Evolutionary conservation across 2,797 vertebrate species (phyloP).

Genomic region (Enteromius anoplus): DNA sequence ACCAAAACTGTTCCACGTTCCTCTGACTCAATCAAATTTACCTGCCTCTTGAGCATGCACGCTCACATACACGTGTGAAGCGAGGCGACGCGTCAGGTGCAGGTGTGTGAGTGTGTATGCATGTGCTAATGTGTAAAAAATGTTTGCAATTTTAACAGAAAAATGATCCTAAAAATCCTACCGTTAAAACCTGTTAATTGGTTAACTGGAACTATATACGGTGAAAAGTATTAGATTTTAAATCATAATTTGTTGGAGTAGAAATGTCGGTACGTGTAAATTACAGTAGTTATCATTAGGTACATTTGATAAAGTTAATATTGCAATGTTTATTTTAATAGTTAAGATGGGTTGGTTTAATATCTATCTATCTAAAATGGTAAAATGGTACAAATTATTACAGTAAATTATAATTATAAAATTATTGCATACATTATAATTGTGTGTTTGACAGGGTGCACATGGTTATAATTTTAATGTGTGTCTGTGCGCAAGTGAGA

Average conservation of each 20-base stretch:
- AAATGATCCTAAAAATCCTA: neutral
- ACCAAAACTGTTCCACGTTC: conserved; percentile 55
- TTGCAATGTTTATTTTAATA: neutral
- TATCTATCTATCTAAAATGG: neutral
- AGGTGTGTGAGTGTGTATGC: conserved; percentile 37
- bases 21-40: conserved; percentile 59
- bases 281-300: neutral
- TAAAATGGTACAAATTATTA: neutral
- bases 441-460: neutral
- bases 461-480: neutral
- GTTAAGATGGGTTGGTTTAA: neutral
- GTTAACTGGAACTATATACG: neutral
- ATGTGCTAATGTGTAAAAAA: conserved; percentile 23
- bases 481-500: conserved; percentile 6
- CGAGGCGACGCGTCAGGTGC: neutral
- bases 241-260: neutral
- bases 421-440: too few relatives aligned
- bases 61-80: conserved; percentile 43
- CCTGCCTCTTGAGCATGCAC: conserved; percentile 47
- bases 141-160: neutral
- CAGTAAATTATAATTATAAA: neutral
- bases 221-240: neutral
- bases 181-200: conserved; percentile 18
- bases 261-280: neutral
- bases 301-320: neutral